These are phyloP conservation scores for Daboia siamensis DNA, from an alignment of 2,113 vertebrate genomes.

Conservation along the genomic window DNA sequence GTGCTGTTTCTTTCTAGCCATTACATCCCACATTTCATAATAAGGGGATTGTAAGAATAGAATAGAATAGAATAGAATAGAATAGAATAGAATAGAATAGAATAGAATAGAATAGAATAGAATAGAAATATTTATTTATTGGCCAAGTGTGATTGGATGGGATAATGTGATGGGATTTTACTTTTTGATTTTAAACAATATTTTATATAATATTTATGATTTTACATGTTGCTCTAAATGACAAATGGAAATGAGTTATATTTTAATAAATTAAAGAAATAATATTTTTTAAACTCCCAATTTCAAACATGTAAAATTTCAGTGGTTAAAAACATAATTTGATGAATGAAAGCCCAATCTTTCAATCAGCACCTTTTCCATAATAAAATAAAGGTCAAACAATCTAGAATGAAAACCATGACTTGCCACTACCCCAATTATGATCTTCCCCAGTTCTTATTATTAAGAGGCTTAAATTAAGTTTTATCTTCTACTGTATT, in stretches of 20 bases:
- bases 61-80: no score
- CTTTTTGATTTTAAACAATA: background rate
- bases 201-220: background rate
- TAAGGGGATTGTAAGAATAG: no score
- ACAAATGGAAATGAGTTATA: background rate
- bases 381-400: background rate
- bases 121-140: background rate
- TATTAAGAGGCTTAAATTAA: background rate
- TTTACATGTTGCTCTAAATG: background rate
- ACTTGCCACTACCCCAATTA: background rate
- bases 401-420: background rate
- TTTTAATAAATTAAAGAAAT: conserved; percentile 6
- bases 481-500: background rate
- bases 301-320: background rate
- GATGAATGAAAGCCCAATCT: background rate
- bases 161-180: background rate
- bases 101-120: background rate
- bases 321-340: background rate
- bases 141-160: background rate
- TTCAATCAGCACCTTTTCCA: background rate
- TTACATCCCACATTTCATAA: no score
- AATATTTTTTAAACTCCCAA: conserved; percentile 18
- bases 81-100: background rate
- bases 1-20: no score
- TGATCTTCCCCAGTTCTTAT: background rate